A percentile compares a stretch with the other conserved stretches of the same genome.
Conservation (phyloP, 2,888 invertebrate species). For the Agrotis exclamationis region DNA sequence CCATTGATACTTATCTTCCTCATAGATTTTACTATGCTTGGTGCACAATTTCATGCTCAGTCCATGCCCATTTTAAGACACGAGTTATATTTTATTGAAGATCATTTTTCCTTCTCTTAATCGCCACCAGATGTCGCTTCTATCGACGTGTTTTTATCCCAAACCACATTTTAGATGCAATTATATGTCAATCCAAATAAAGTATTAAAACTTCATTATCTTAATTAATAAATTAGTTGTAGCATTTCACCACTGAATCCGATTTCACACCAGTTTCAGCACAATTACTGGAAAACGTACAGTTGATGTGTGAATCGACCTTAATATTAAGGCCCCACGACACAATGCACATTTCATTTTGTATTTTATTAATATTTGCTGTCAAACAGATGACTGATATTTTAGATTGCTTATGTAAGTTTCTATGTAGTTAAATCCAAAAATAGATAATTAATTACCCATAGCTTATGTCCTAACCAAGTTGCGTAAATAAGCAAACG, state of each 20-base stretch:
- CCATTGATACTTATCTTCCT: background rate
- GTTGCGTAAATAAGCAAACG: background rate
- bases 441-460: too few species aligned
- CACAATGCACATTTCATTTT: constrained; percentile 8
- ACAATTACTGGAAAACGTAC: constrained; percentile 25
- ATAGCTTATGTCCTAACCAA: too few species aligned
- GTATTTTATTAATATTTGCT: constrained; percentile 1
- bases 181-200: constrained; percentile 1
- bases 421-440: too few species aligned
- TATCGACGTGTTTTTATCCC: too few species aligned
- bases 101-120: background rate
- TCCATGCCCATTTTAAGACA: too few species aligned
- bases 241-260: background rate
- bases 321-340: constrained; percentile 3
- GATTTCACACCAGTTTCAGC: constrained; percentile 11
- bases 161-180: constrained; percentile 13
- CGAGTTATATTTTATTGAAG: too few species aligned
- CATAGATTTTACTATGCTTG: background rate
- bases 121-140: background rate
- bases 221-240: constrained; percentile 40
- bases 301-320: constrained; percentile 39
- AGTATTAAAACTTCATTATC: background rate
- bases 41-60: background rate
- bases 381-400: background rate
- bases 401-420: constrained; percentile 14